These are phyloP conservation scores for Vultur gryphus DNA, from an alignment of 2,797 vertebrate genomes.

Conservation along the genomic window DNA sequence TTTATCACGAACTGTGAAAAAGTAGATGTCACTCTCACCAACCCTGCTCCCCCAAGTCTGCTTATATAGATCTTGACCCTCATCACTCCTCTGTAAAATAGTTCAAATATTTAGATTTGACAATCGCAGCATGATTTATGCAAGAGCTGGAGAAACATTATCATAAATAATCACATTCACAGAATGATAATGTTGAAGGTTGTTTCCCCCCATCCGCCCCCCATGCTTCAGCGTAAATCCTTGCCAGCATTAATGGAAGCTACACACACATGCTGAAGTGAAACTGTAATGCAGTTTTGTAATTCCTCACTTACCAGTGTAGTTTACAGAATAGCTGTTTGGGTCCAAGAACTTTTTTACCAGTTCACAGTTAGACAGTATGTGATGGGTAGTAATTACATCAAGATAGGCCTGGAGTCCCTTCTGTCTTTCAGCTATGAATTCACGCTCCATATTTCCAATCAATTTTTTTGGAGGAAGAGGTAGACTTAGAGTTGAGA, in stretches of 20 bases:
- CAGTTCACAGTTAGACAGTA: constrained; percentile 86
- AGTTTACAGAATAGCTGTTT: constrained; percentile 93
- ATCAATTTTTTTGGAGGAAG: constrained; percentile 97
- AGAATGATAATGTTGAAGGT: neutral
- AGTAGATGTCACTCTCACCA: neutral
- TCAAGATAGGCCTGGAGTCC: constrained; percentile 94
- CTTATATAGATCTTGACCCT: neutral
- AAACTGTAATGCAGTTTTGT: neutral
- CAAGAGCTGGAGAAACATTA: neutral
- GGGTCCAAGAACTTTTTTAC: constrained; percentile 97
- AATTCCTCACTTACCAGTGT: constrained; percentile 83
- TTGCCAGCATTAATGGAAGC: neutral
- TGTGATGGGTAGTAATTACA: constrained; percentile 89
- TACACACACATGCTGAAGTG: neutral
- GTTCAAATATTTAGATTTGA: neutral
- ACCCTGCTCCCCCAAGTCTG: neutral
- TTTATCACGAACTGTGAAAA: neutral
- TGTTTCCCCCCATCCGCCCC: neutral
- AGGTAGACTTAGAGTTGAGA: constrained; percentile 88
- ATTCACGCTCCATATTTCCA: constrained; percentile 97
- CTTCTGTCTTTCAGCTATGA: constrained; percentile 94
- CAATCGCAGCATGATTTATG: neutral
- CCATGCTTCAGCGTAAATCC: neutral
- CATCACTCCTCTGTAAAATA: neutral
- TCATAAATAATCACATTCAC: neutral